Base-by-base conservation (phyloP, 2,113 vertebrate species). In the Pongo abelii region DNA sequence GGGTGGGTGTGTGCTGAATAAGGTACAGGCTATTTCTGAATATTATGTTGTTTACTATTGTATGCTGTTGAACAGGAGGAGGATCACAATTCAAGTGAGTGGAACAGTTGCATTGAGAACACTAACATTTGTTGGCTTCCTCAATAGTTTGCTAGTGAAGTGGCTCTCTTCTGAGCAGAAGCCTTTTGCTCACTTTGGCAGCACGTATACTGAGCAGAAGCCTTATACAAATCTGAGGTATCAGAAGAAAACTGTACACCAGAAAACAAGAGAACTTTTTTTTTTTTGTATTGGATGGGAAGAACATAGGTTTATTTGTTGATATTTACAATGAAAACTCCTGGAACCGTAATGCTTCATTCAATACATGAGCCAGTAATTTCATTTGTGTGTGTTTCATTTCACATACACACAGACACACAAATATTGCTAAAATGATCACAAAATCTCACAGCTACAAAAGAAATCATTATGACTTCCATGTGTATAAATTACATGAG, bases 301-400 rank as follows among this genome's bases (percentile, higher is more conserved):
- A 96, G 43, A 94, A 74, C 52, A 25, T 90, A 52, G 57, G 8
- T 43, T 93, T 96, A 32, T 84, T 88, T 92, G 35, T 86, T 96
- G 57, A 50, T 69, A 22, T 79, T 79, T 95, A 57, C 55, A 89
- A 22, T 20, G 67, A 79, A 96, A 84, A 46, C n/a, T n/a, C 20
- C 38, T 95, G 20, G 52, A 70, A 50, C 83, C 84, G 20, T 90
- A 90, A 91, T 89, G 25, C 11, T 72, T 93, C 78, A 72, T 92
- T 89, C 30, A 52, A 0, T 94, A 84, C 50, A 10, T 83, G 7
- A 87, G 48, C 17, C 4, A 94, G 61, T 61, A 88, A 18, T 88
- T 95, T 46, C 32, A 80, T 87, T 88, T 78, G 23, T 92, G 5
- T 91, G n/a, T 64, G 11, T 61, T 64, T 64, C 12, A 30, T 64